Conservation (phyloP, 2,888 invertebrate genomes). For the Melinaea marsaeus region DNA sequence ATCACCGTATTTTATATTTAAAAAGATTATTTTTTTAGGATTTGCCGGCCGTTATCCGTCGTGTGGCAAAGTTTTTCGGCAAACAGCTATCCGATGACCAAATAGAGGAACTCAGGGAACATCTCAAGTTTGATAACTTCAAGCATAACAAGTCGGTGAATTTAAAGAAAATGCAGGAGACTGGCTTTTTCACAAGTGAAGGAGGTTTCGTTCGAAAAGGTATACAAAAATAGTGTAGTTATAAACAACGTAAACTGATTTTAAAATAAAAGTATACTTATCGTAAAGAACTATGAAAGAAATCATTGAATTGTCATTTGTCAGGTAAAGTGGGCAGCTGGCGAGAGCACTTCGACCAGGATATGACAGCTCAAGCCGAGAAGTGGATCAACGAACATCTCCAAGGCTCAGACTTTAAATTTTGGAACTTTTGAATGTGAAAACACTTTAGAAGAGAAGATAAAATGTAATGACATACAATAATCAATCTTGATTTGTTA, state of each 20-base stretch:
- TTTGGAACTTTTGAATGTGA: no score
- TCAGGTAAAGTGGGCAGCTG: neutral
- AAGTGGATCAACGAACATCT: neutral
- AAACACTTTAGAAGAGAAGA: no score
- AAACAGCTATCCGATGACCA: slow-evolving; percentile 72
- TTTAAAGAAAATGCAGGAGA: slow-evolving; percentile 66
- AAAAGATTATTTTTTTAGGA: slow-evolving; percentile 52
- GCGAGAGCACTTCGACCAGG: neutral
- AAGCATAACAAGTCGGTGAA: slow-evolving; percentile 86
- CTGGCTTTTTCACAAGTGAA: slow-evolving; percentile 71
- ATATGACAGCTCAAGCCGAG: slow-evolving; percentile 4
- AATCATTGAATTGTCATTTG: neutral
- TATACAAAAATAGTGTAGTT: slow-evolving; percentile 5
- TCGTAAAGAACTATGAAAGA: no score
- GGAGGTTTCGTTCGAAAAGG: slow-evolving; percentile 79
- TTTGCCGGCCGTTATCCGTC: slow-evolving; percentile 63
- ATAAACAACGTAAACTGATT: no score
- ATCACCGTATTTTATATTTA: slow-evolving; percentile 2
- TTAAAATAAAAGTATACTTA: no score
- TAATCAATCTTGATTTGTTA: no score
- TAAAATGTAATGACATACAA: no score
- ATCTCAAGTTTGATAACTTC: slow-evolving; percentile 86
- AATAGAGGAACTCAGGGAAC: slow-evolving; percentile 74
- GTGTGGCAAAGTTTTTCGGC: slow-evolving; percentile 76
- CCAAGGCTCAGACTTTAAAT: no score